Evolutionary conservation across 2,888 invertebrate species (phyloP).

Genomic region (Platerodrilus igneus): DNA sequence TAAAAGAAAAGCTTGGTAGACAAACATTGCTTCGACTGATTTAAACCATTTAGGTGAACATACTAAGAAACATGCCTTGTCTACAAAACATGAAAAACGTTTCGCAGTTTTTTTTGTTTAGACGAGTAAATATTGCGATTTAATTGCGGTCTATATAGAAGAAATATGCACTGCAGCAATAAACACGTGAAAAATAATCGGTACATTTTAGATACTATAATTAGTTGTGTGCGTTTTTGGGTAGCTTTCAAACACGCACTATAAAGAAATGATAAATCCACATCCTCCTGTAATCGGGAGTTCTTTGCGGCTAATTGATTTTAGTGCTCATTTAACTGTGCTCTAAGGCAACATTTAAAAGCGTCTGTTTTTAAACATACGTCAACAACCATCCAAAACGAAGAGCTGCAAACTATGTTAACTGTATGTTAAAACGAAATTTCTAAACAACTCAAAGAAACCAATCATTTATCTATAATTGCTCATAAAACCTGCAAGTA

Average conservation of each 20-base stretch:
- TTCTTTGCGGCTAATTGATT: conserved; percentile 36
- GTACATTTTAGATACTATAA: conserved; percentile 31
- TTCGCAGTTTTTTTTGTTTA: conserved; percentile 9
- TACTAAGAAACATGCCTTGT: conserved; percentile 12
- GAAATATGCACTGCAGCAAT: conserved; percentile 22
- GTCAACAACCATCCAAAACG: too few species aligned
- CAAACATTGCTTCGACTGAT: conserved; percentile 37
- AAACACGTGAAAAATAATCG: conserved; percentile 27
- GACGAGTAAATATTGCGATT: conserved; percentile 21
- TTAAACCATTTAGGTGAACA: not conserved
- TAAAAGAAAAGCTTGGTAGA: conserved; percentile 13
- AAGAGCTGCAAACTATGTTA: conserved; percentile 36
- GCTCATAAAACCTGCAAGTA: conserved; percentile 28
- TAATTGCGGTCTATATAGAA: too few species aligned
- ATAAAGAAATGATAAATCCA: conserved; percentile 34
- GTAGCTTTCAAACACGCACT: conserved; percentile 35
- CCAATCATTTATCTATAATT: conserved; percentile 13
- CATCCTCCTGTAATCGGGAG: conserved; percentile 31
- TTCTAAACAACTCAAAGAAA: conserved; percentile 21
- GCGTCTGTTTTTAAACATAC: conserved; percentile 33
- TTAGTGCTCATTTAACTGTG: conserved; percentile 31
- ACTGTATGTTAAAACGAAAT: conserved; percentile 32
- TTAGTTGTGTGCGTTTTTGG: conserved; percentile 38
- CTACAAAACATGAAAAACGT: not conserved
- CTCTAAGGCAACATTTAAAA: conserved; percentile 30